Evolutionary conservation across 1,140 invertebrate species (phyloP), one percentile per base, ranked within the genome.

Genomic region (Solen grandis): DNA sequence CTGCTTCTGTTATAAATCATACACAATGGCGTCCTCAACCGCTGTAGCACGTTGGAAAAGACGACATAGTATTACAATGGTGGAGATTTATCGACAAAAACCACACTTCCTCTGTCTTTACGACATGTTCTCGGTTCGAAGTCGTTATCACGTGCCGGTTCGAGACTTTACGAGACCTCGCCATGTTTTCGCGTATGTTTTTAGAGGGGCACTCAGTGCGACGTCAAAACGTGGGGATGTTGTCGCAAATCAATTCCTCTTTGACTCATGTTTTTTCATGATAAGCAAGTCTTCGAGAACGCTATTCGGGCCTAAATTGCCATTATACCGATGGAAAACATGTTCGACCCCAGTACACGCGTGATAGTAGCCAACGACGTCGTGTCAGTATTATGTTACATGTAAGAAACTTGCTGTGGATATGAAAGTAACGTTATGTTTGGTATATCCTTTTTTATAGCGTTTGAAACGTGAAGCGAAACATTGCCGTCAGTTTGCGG

Each of bases 171-270:
- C 74, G 74, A 66, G 74, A 77, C 62, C 57, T 55, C 62, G 50
- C 63, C 60, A 54, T 77, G 63, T 77, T 59, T 54, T 59, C 46
- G 25, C 35, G 27, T 52, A 52, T 52, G 33, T 66, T 66, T 29
- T 25, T 22, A 13, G 36, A 50, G 55, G 74, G 74, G 57, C 74
- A 22, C 36, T 68, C 35, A 54, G 74, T 77, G 50, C 74, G 41
- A 35, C 68, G 74, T 77, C 74, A 77, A 77, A 77, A 65, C 65
- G 22, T 54, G 31, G 46, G 62, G 38, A 35, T 60, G 62, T 22
- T 52, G 33, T 68, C 74, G 65, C 74, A 77, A 77, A 77, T 77
- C 74, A 77, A 66, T 66, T 55, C 65, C 22, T 59, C 55, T 46
- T 69, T 69, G 29, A 41, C 55, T 52, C 36, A 69, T 35, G 29